Percentiles rank a stretch among this genome's conserved stretches.
phyloP scores from a whole-genome alignment of 2,888 invertebrate genomes.

The Steinernema carpocapsae region DNA sequence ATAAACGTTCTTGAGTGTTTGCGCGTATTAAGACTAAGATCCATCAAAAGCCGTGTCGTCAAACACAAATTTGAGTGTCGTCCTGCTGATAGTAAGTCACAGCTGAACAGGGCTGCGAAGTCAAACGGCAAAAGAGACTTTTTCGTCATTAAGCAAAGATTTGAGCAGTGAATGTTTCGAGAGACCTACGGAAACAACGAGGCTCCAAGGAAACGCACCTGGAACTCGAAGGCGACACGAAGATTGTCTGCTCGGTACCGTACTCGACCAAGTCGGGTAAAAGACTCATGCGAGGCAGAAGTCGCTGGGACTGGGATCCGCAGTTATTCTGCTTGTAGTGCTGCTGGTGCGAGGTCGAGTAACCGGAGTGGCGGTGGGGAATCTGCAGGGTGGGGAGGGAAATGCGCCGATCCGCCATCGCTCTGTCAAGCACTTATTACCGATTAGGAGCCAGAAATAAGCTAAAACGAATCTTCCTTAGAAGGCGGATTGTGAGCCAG shows the following conservation, averaged over 20 bases:
- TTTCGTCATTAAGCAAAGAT: too few species aligned
- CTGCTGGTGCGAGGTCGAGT: not conserved
- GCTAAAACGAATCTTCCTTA: not conserved
- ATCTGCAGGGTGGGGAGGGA: slow-evolving; percentile 19
- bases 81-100: too few species aligned
- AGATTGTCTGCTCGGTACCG: slow-evolving; percentile 49
- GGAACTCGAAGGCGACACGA: slow-evolving; percentile 45
- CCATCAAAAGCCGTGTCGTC: too few species aligned
- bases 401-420: slow-evolving; percentile 4
- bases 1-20: too few species aligned
- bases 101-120: too few species aligned
- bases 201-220: slow-evolving; percentile 36
- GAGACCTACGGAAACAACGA: too few species aligned
- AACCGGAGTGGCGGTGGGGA: slow-evolving; percentile 9
- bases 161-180: too few species aligned
- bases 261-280: slow-evolving; percentile 46
- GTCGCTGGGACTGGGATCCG: not conserved
- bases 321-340: not conserved
- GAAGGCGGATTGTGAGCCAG: not conserved
- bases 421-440: slow-evolving; percentile 4
- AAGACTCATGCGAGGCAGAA: not conserved
- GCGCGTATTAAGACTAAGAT: too few species aligned
- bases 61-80: too few species aligned
- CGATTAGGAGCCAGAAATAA: not conserved
- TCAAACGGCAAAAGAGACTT: too few species aligned